Evolutionary conservation across 2,797 vertebrate genomes (phyloP), one percentile per base, ranked within the genome.

Genomic region (Syndactyla subalaris): DNA sequence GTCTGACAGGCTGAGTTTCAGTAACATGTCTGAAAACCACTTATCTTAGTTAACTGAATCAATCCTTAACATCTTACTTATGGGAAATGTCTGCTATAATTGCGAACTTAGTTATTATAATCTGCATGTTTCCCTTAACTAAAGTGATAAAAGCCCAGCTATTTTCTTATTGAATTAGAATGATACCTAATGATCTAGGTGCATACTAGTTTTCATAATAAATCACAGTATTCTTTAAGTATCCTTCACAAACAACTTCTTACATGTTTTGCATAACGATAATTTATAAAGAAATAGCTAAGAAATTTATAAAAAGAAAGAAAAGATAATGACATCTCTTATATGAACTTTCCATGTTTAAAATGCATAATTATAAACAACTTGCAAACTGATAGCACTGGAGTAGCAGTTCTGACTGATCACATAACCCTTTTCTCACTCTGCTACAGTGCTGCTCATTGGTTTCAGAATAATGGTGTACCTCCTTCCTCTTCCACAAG

Each of bases 401-500:
- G 29, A 93, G 65, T 9, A 82, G 67, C 46, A 85, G 71, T 11
- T 78, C 72, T 34, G 58, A 72, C 41, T 88, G 70, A 72, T 26
- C 54, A 76, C n/a, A 10, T 15, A 82, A 58, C 21, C 8, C n/a
- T 85, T 14, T 65, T 84, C 43, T 66, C 30, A 51, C 20, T 34
- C 41, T 39, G 51, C 63, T 55, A 7, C 62, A 55, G 32, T 14
- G 38, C 85, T 67, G 59, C 65, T 93, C 49, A 5, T 55, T 63
- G 3, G 77, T 89, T 88, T 76, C 80, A 74, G 63, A 82, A 45
- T 73, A 91, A 71, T 17, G 61, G 57, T 22, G n/a, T 52, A 54
- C 67, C 63, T 95, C 94, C 95, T 96, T 95, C 94, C 95, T 94
- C 93, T 88, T 88, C 92, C 88, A 51, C 23, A n/a, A 16, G 45